A percentile compares a stretch with the other conserved stretches of the same genome.
Evolutionary conservation across 2,113 vertebrate genomes (phyloP).

Genomic region (Alligator mississippiensis): DNA sequence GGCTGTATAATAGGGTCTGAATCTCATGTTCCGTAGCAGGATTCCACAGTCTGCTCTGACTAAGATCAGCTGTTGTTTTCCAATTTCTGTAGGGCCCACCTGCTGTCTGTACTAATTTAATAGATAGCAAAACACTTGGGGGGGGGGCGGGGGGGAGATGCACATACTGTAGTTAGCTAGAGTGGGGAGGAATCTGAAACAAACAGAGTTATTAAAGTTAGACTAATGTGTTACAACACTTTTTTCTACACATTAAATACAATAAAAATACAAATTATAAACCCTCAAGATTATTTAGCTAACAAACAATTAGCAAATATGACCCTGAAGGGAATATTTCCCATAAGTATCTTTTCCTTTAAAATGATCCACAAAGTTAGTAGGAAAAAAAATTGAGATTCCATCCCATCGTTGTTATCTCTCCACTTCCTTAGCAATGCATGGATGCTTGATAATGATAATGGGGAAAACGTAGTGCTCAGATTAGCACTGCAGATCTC

Average conservation of each 20-base stretch:
- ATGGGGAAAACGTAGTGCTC: slow-evolving; percentile 53
- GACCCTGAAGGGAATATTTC: slow-evolving; percentile 21
- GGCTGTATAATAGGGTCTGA: background rate
- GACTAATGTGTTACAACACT: background rate
- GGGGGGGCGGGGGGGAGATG: slow-evolving; percentile 43
- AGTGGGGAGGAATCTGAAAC: slow-evolving; percentile 28
- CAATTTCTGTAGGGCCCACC: slow-evolving; percentile 73
- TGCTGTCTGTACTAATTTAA: slow-evolving; percentile 76
- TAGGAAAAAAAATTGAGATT: background rate
- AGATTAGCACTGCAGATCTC: slow-evolving; percentile 61
- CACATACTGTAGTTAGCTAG: slow-evolving; percentile 21
- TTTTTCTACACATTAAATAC: slow-evolving; percentile 48
- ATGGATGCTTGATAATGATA: slow-evolving; percentile 48
- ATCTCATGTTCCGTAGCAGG: slow-evolving; percentile 48
- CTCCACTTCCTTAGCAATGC: slow-evolving; percentile 44
- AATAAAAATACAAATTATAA: slow-evolving; percentile 58
- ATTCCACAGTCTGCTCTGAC: slow-evolving; percentile 57
- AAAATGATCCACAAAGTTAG: slow-evolving; percentile 22
- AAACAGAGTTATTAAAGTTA: slow-evolving; percentile 46
- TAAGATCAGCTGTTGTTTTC: slow-evolving; percentile 76
- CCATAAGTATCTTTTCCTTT: background rate
- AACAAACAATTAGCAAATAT: slow-evolving; percentile 45
- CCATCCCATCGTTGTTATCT: slow-evolving; percentile 20
- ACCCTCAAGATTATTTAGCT: slow-evolving; percentile 37
- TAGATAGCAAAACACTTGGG: slow-evolving; percentile 57